Base-by-base conservation (phyloP, 2,113 vertebrate species). In the Xiphias gladius region DNA sequence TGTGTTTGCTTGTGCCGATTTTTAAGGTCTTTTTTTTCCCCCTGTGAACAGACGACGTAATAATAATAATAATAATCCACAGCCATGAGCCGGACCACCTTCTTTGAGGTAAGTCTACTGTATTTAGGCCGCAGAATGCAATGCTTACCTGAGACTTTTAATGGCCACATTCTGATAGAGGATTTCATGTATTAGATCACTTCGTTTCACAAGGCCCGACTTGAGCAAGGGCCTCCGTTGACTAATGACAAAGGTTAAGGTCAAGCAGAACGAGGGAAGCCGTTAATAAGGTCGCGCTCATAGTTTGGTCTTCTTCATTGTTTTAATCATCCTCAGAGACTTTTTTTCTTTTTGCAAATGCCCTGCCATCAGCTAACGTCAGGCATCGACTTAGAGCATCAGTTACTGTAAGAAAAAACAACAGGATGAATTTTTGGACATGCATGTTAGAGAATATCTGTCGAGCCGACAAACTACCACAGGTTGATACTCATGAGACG, bases 41-140 rank as follows among this genome's bases (percentile, higher is more conserved):
- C 39, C 6, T 80, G 37, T 71, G n/a, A 55, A 54, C 24, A 76
- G 57, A 83, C 74, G 88, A 86, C 1, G 3, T 35, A 35, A 35
- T 35, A 35, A 14, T 22, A 46, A 17, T 16, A 67, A 57, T 54
- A 46, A 13, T 30, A 63, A 70, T 22, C 58, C 61, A 59, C 24
- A 41, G 39, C 73, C 48, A 94, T 94, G 93, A 94, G 92, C 84
- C 90, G 94, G 84, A 88, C 91, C 76, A 93, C 88, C 65, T 94
- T 93, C 86, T 94, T 94, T 85, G 94, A 95, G 94, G 94, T 95
- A 93, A 93, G 77, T n/a, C 52, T 16, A 26, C 22, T 30, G 12
- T 46, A 26, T 55, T 9, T 65, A 59, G 52, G 24, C 1, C 46
- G 26, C 11, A 22, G 4, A 37, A 8, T 43, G 22, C 17, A 13